A percentile compares a stretch with the other conserved stretches of the same genome.
These are phyloP conservation scores for Pandemis heparana DNA, from an alignment of 2,888 invertebrate species.

Conservation along the genomic window DNA sequence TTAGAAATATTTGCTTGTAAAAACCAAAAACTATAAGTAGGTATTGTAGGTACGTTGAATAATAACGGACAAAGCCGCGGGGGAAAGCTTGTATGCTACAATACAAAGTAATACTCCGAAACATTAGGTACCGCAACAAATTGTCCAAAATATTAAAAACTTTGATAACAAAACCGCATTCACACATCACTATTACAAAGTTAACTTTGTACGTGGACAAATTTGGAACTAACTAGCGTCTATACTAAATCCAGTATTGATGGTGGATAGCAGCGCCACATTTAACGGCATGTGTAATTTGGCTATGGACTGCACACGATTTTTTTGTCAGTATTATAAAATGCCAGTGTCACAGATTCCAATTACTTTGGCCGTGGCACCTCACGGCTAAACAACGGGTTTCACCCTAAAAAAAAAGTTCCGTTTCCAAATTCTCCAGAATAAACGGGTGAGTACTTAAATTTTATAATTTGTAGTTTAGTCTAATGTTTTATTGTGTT, in stretches of 20 bases:
- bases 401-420: neutral
- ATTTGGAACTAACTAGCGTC: neutral
- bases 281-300: neutral
- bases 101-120: neutral
- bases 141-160: neutral
- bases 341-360: neutral
- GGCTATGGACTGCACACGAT: conserved; percentile 31
- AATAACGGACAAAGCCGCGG: neutral
- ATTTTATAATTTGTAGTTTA: neutral
- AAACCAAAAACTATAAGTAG: neutral
- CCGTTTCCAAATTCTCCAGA: conserved; percentile 11
- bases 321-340: conserved; percentile 23
- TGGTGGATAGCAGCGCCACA: conserved; percentile 5
- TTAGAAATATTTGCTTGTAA: no score
- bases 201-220: conserved; percentile 16
- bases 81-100: neutral
- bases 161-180: conserved; percentile 15
- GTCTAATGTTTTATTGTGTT: neutral
- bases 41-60: neutral
- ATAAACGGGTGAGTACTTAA: conserved; percentile 27
- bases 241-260: neutral
- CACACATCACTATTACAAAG: conserved; percentile 21
- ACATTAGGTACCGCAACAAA: conserved; percentile 2
- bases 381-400: conserved; percentile 44
- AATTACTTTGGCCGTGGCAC: conserved; percentile 46